These are phyloP conservation scores for Ochotona curzoniae DNA, from an alignment of 2,113 vertebrate genomes.

Conservation along the genomic window DNA sequence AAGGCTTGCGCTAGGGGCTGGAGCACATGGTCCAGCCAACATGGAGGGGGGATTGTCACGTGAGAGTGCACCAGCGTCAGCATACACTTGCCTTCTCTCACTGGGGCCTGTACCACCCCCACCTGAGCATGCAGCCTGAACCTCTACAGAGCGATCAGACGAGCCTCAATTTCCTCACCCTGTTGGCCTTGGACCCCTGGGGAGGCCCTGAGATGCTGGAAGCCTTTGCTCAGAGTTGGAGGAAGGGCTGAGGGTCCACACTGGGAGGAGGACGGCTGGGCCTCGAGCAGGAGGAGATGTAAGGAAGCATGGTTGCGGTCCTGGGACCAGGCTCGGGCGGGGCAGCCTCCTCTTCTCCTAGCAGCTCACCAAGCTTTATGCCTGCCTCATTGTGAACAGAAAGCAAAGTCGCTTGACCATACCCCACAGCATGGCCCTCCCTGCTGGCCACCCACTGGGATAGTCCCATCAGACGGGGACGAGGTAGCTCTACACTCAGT, in stretches of 20 bases:
- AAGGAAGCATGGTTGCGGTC: background rate
- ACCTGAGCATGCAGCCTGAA: background rate
- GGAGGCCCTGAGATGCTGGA: background rate
- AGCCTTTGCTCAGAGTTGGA: background rate
- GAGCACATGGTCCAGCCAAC: conserved; percentile 45
- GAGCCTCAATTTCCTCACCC: background rate
- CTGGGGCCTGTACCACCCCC: background rate
- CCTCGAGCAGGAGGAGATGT: background rate
- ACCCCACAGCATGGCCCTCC: background rate
- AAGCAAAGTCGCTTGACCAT: background rate
- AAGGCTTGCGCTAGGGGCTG: conserved; percentile 4
- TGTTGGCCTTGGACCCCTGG: background rate
- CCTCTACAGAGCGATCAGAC: background rate
- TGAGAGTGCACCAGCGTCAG: accelerated
- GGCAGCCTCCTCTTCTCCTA: background rate
- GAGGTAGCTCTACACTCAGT: background rate
- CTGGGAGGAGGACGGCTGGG: background rate
- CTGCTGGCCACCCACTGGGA: background rate
- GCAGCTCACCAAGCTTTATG: accelerated
- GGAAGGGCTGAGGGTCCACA: background rate
- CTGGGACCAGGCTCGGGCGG: background rate
- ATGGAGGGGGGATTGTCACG: no score
- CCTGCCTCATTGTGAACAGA: background rate
- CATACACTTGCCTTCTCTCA: background rate
- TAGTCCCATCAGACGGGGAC: background rate